Evolutionary conservation across 1,140 invertebrate species (phyloP).

Genomic region (Sesamia nonagrioides): DNA sequence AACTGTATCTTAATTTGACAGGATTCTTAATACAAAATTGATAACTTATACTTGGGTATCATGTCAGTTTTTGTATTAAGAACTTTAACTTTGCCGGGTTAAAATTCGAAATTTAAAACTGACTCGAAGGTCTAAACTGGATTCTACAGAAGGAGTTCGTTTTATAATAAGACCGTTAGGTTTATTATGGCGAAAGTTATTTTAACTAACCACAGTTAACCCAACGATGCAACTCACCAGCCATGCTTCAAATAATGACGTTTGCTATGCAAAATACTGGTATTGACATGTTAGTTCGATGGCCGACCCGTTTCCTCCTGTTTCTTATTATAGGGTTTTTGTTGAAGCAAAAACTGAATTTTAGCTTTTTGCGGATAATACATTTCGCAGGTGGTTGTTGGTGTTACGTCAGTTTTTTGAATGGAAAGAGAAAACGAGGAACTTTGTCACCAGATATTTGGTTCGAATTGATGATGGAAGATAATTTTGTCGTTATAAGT

Average conservation of each 20-base stretch:
- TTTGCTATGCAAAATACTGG: conserved; percentile 74
- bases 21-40: no score
- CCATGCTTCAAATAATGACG: conserved; percentile 77
- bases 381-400: conserved; percentile 49
- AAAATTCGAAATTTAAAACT: no score
- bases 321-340: conserved; percentile 69
- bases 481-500: no score
- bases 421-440: not conserved
- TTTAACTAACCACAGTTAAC: conserved; percentile 25
- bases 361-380: conserved; percentile 50
- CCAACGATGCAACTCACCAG: conserved; percentile 7
- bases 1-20: no score
- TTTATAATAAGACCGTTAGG: no score
- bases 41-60: no score
- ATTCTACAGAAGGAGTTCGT: no score
- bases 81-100: no score
- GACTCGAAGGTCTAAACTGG: no score
- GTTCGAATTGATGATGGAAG: not conserved
- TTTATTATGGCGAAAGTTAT: no score
- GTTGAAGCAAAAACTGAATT: conserved; percentile 54
- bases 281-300: conserved; percentile 82
- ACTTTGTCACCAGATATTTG: conserved; percentile 2
- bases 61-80: no score
- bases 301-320: conserved; percentile 65
- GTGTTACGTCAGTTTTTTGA: conserved; percentile 34